A percentile compares a stretch with the other conserved stretches of the same genome.
These are phyloP conservation scores for Chiloscyllium punctatum DNA, from an alignment of 2,797 vertebrate genomes.

Conservation along the genomic window DNA sequence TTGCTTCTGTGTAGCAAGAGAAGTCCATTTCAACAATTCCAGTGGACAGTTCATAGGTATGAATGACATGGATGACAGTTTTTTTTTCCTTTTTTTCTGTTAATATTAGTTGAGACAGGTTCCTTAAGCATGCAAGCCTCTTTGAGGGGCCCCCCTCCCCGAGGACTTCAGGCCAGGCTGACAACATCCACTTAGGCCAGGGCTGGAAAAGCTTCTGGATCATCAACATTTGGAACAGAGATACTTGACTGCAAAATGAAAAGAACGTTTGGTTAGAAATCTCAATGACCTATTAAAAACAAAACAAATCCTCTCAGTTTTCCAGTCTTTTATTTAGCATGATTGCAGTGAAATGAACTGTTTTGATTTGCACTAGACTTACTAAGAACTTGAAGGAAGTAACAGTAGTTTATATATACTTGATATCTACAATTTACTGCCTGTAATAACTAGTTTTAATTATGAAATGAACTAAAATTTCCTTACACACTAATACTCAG, in stretches of 20 bases:
- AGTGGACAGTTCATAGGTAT: conserved; percentile 85
- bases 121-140: conserved; percentile 99
- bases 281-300: background rate
- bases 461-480: background rate
- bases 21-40: conserved; percentile 78
- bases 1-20: conserved; percentile 98
- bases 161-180: conserved; percentile 71
- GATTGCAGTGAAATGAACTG: too few relatives aligned
- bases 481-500: background rate
- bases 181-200: conserved; percentile 79
- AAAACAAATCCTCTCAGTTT: background rate
- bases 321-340: background rate
- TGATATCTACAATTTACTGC: too few relatives aligned
- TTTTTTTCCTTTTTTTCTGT: conserved; percentile 67
- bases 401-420: too few relatives aligned
- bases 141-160: conserved; percentile 72
- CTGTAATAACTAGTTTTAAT: background rate
- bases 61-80: conserved; percentile 93
- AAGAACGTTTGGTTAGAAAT: conserved; percentile 44
- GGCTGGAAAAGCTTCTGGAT: conserved; percentile 97
- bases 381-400: background rate
- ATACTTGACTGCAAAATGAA: conserved; percentile 70
- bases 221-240: conserved; percentile 95
- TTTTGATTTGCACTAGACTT: too few relatives aligned
- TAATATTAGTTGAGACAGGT: conserved; percentile 80